A percentile compares a stretch with the other conserved stretches of the same genome.
phyloP scores from a whole-genome alignment of 2,113 vertebrate genomes.

The Pseudonaja textilis region DNA sequence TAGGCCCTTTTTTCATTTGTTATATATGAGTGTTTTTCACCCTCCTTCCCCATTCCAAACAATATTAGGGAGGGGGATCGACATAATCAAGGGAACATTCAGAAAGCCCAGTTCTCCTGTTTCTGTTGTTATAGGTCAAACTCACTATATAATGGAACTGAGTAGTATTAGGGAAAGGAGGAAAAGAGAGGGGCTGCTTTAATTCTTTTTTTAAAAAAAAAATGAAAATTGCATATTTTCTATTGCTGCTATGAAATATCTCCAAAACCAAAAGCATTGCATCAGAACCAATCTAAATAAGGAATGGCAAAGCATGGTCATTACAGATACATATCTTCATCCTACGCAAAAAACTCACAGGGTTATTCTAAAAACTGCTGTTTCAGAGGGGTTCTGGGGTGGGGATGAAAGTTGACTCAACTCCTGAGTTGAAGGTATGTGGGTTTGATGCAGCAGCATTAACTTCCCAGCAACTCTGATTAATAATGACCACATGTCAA shows the following conservation, averaged over 20 bases:
- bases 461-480: neutral
- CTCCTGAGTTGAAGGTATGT: neutral
- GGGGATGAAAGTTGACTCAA: neutral
- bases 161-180: neutral
- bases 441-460: neutral
- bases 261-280: neutral
- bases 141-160: neutral
- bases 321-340: neutral
- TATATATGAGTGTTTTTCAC: neutral
- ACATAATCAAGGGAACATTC: neutral
- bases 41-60: neutral
- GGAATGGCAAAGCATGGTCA: neutral
- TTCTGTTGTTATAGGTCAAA: neutral
- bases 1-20: neutral
- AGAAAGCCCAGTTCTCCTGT: neutral
- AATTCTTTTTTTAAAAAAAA: neutral
- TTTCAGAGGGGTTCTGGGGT: neutral
- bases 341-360: neutral
- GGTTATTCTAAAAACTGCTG: neutral
- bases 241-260: neutral
- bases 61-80: neutral
- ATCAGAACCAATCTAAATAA: neutral
- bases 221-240: neutral
- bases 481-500: neutral
- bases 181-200: neutral